Evolutionary conservation across 2,888 invertebrate species (phyloP), one percentile per base, ranked within the genome.

Genomic region (Melanotus villosus): DNA sequence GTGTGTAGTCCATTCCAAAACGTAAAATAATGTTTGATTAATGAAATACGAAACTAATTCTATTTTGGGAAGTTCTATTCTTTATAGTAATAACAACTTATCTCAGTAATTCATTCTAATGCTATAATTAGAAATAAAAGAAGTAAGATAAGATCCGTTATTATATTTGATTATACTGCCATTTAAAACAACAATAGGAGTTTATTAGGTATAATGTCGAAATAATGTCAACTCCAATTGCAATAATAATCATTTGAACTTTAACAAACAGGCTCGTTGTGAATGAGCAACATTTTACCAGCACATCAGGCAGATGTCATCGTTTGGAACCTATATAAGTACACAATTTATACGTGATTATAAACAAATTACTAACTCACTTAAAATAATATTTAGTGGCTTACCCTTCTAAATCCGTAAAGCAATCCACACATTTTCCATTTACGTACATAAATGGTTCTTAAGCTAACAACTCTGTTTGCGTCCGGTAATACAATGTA

Each of bases 401-500:
- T 38, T 56, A 56, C 56, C 56, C 56, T 56, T 56, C 36, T 56
- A 56, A 56, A 56, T 56, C 56, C 56, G n/a, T 38, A 38, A 12
- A 23, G 56, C 38, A 38, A 34, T 34, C 7, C n/a, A n/a, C 38
- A 23, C 56, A 56, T 56, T 38, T 56, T 36, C 56, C 38, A 56
- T 56, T 56, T 56, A 36, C n/a, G 38, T 38, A 10, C 19, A 56
- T 56, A 34, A 56, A 56, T 56, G 34, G 56, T 34, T 56, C 38
- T 56, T 56, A 56, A 56, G 36, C 56, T 56, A 56, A 71, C 71
- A 71, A 71, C 71, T 71, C 71, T 71, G 68, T 71, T 71, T 71
- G 52, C 57, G 65, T 65, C 64, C 36, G 54, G 26, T n/a, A 32
- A 34, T 63, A 58, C 59, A 59, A 59, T 63, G 56, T 56, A 38